Evolutionary conservation across 1,140 invertebrate genomes (phyloP), one percentile per base, ranked within the genome.

Genomic region (Drosophila seguyi): DNA sequence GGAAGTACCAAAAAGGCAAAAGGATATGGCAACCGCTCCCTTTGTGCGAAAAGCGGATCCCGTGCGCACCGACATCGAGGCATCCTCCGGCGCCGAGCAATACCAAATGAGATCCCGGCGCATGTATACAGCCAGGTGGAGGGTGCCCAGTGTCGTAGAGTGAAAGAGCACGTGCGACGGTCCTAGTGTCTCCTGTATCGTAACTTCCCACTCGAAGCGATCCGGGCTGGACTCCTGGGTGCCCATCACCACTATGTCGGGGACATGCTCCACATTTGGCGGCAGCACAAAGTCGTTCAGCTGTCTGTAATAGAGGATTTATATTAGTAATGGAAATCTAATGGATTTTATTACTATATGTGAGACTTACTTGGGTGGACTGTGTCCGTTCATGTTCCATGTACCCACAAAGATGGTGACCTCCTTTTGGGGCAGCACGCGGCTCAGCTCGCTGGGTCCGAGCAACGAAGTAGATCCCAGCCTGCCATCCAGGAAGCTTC

Each of bases 311-410:
- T 10, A 13, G 22, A 10, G 10, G 1, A 45, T 20, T 6, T 11
- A 2, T 1, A 18, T 60, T 47, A 2, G n/a, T 7, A 18, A 72
- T 16, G 2, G 0, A 11, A 10, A 3, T 38, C 7, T 0, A 20
- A 16, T 41, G 1, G 14, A 18, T 1, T 29, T 58, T 7, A 10
- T 13, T 48, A 13, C 42, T 2, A 22, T 7, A 4, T 44, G 7
- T 25, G 1, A 0, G 0, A 62, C 81, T 83, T 91, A 96, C 95
- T 94, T 97, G 20, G 95, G 95, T 48, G 96, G 95, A 71, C 93
- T 94, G 82, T 96, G 97, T 14, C 97, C 97, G 93, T 98, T 98
- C 97, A 99, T 98, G 93, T 99, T 99, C 98, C 98, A 99, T 6
- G 97, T 98, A 14, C 97, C 97, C 60, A 98, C 95, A 94, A 98